Base-by-base conservation (phyloP, 2,113 vertebrate genomes). In the Phasianus colchicus region DNA sequence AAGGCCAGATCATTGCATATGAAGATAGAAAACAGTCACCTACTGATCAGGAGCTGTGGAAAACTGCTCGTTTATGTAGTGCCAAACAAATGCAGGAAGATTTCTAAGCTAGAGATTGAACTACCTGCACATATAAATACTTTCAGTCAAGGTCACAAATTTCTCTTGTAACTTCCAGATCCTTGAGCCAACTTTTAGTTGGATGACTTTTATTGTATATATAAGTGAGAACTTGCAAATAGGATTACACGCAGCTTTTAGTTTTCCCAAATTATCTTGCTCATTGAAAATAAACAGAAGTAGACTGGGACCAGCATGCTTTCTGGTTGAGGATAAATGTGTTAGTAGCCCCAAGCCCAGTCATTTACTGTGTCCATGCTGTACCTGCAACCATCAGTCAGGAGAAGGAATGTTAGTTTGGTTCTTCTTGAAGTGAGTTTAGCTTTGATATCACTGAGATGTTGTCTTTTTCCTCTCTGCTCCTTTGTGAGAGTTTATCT, bases 181-280 rank as follows among this genome's bases (percentile, higher is more conserved):
- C 20, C 71, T 55, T 76, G 24, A 13, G 24, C 6, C 21, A 54
- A 6, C 60, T 69, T 50, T 38, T 70, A 55, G 3, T 70, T 78
- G 14, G 6, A 10, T 7, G 1, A 38, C 29, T 73, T 58, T 64
- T 63, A 30, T 76, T 0, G 0, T 43, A 43, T 43, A 43, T 43
- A 38, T 38, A 38, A 38, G 42, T 34, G 8, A 65, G 63, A 42
- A 65, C 58, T 61, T 61, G 11, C 19, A 65, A 20, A 38, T 2
- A 20, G 17, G 38, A 29, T 65, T 42, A 42, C 11, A 42, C 38
- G 20, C 12, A 60, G 34, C 5, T 40, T 80, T 47, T n/a, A 72
- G n/a, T 65, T 57, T 61, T 21, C 18, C 14, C 34, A 22, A 8
- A 75, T 88, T 75, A 36, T 74, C 86, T 88, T 78, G 17, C 14